Evolutionary conservation across 2,888 invertebrate genomes (phyloP).

Genomic region (Lapara coniferarum): DNA sequence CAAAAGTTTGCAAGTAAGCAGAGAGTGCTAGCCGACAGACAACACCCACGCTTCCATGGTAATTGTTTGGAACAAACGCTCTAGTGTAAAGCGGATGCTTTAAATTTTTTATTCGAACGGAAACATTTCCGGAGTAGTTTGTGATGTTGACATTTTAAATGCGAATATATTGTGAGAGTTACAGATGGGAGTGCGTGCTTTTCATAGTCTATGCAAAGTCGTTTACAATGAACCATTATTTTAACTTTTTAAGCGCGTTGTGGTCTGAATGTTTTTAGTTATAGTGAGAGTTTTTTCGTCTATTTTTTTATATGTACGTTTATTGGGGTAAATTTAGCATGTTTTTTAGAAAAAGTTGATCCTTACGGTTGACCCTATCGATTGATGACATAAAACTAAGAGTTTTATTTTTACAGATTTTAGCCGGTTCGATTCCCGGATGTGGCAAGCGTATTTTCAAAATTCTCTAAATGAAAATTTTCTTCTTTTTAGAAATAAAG

Average conservation of each 20-base stretch:
- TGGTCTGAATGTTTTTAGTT: not conserved
- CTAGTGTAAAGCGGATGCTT: constrained; percentile 47
- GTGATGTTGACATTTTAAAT: constrained; percentile 26
- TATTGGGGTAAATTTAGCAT: too few relatives aligned
- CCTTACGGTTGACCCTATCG: too few relatives aligned
- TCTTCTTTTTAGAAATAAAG: too few relatives aligned
- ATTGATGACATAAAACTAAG: too few relatives aligned
- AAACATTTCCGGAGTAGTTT: constrained; percentile 43
- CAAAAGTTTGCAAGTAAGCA: not conserved
- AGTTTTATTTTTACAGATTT: too few relatives aligned
- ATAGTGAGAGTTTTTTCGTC: too few relatives aligned
- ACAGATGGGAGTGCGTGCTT: constrained; percentile 15
- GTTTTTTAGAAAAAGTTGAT: too few relatives aligned
- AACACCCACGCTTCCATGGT: constrained; percentile 51
- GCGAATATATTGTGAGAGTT: constrained; percentile 24
- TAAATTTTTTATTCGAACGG: constrained; percentile 48
- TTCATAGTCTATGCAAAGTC: constrained; percentile 5
- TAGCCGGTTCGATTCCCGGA: too few relatives aligned
- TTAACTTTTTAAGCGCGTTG: constrained; percentile 5
- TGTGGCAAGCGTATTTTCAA: too few relatives aligned
- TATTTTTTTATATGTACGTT: too few relatives aligned
- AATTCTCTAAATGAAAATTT: too few relatives aligned
- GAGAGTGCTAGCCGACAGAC: not conserved
- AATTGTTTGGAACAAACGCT: constrained; percentile 54
- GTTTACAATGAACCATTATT: constrained; percentile 12